phyloP scores from a whole-genome alignment of 1,140 invertebrate species.

The Lerema accius region DNA sequence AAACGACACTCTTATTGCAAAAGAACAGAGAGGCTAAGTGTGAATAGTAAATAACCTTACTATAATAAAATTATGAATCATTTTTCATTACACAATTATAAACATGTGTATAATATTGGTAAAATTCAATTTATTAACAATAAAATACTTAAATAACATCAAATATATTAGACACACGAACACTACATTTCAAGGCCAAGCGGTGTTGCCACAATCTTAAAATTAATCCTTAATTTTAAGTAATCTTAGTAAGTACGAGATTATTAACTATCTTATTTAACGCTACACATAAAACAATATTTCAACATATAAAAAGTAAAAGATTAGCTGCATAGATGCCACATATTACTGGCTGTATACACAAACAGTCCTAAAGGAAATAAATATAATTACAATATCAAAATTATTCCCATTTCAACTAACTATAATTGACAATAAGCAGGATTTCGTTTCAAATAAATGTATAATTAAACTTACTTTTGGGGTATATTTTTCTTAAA shows the following conservation, averaged over 20 bases:
- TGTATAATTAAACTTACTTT: slow-evolving; percentile 32
- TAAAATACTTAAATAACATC: slow-evolving; percentile 56
- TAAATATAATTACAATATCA: slow-evolving; percentile 59
- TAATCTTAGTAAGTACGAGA: slow-evolving; percentile 57
- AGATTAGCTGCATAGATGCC: slow-evolving; percentile 6
- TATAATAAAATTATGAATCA: slow-evolving; percentile 52
- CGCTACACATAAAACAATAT: slow-evolving; percentile 9
- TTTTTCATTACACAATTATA: slow-evolving; percentile 52
- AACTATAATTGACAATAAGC: slow-evolving; percentile 80
- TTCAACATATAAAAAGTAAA: slow-evolving; percentile 32
- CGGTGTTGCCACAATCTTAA: slow-evolving; percentile 79
- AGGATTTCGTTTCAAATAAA: slow-evolving; percentile 51
- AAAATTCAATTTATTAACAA: slow-evolving; percentile 56
- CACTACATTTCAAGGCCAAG: slow-evolving; percentile 80
- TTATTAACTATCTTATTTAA: slow-evolving; percentile 44
- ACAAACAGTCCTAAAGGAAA: slow-evolving; percentile 49
- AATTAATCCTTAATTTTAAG: slow-evolving; percentile 46
- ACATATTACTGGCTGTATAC: slow-evolving; percentile 41
- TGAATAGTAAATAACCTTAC: slow-evolving; percentile 70
- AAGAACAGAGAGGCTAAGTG: slow-evolving; percentile 72
- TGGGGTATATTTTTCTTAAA: slow-evolving; percentile 20
- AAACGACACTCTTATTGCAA: slow-evolving; percentile 81
- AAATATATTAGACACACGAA: slow-evolving; percentile 70
- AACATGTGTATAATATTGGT: slow-evolving; percentile 62
- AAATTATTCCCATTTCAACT: slow-evolving; percentile 55